These are phyloP conservation scores for Epizoanthus stellaris DNA, from an alignment of 92 coral and sea anemone genomes.

Conservation along the genomic window DNA sequence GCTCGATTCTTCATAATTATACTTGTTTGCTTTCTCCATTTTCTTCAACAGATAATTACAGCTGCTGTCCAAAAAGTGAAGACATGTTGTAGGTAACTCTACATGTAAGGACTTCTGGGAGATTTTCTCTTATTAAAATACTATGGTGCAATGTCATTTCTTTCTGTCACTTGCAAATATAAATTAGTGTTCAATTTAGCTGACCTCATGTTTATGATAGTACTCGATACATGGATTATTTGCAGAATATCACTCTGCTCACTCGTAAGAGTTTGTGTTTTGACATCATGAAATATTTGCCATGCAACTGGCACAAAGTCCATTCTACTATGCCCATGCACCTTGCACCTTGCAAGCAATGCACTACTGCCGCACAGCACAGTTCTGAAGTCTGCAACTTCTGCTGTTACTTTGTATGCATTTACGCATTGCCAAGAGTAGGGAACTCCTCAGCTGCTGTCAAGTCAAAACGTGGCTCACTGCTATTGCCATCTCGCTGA, in stretches of 20 bases:
- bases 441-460: constrained; percentile 86
- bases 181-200: constrained; percentile 40
- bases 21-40: background rate
- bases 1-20: background rate
- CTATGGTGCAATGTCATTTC: constrained; percentile 22
- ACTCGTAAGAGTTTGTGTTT: constrained; percentile 11
- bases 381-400: background rate
- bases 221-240: constrained; percentile 11
- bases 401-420: background rate
- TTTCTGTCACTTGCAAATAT: constrained; percentile 22
- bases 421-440: constrained; percentile 70
- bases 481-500: constrained; percentile 41
- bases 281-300: constrained; percentile 18
- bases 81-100: background rate
- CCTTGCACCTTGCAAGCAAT: constrained; percentile 12
- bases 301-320: constrained; percentile 24
- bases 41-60: constrained; percentile 3
- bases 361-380: background rate
- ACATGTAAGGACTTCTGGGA: constrained; percentile 2
- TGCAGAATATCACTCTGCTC: background rate
- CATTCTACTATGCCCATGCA: constrained; percentile 1
- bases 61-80: background rate
- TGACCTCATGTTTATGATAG: constrained; percentile 31
- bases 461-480: constrained; percentile 77
- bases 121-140: constrained; percentile 39